Evolutionary conservation across 2,888 invertebrate species (phyloP).

Genomic region (Polymixis lichenea): DNA sequence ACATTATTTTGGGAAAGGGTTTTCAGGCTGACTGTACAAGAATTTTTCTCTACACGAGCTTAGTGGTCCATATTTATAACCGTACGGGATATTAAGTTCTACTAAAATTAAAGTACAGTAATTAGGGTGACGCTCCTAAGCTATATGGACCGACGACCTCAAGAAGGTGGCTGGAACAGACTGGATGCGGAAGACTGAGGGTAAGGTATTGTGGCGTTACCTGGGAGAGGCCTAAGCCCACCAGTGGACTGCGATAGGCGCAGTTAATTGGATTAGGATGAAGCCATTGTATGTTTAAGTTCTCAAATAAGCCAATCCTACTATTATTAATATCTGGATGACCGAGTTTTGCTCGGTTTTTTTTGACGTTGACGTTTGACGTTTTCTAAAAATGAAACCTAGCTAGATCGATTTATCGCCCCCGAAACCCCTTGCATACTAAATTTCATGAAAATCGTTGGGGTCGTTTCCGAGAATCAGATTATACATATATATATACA

Average conservation of each 20-base stretch:
- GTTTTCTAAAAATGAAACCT: too few relatives aligned
- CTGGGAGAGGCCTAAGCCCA: background rate
- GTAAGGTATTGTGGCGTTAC: background rate
- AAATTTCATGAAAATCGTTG: too few relatives aligned
- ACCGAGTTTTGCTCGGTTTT: too few relatives aligned
- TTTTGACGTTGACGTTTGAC: too few relatives aligned
- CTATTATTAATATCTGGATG: too few relatives aligned
- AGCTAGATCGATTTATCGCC: too few relatives aligned
- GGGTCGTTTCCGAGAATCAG: too few relatives aligned
- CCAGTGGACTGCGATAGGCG: background rate
- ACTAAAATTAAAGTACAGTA: background rate
- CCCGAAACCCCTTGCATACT: too few relatives aligned
- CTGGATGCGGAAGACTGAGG: background rate
- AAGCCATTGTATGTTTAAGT: background rate
- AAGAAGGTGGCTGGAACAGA: background rate
- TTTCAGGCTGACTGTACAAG: background rate
- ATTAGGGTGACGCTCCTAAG: background rate
- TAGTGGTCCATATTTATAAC: background rate
- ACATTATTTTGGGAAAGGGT: slow-evolving; percentile 32
- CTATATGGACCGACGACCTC: background rate
- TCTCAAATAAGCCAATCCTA: background rate
- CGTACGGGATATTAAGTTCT: background rate
- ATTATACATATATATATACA: too few relatives aligned
- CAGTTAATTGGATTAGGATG: background rate
- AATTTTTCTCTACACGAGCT: slow-evolving; percentile 24